Evolutionary conservation across 2,888 invertebrate genomes (phyloP), one percentile per base, ranked within the genome.

Genomic region (Drosophila paranaensis): DNA sequence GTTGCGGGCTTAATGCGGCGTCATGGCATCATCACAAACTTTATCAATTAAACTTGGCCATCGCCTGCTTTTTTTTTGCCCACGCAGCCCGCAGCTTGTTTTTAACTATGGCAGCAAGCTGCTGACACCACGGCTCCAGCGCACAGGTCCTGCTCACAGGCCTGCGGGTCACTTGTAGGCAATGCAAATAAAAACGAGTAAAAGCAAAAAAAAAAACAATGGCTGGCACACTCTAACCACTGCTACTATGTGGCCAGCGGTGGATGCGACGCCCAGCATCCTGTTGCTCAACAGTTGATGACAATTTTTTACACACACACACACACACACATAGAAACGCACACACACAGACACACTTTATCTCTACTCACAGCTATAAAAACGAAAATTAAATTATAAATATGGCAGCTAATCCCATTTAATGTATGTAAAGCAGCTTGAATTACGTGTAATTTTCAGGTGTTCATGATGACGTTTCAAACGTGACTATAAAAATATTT

Each of bases 11-110:
- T 88, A 81, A 81, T 86, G 90, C 86, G 83, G 74, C 83, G 82
- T 82, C 85, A 85, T 84, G 83, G 77, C 83, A 80, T 82, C 80
- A 72, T 79, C 85, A 79, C 66, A 88, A 86, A 86, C 90, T 86
- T 86, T 86, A 86, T 86, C 90, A 86, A 86, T 86, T 86, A 86
- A 86, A 86, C 90, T 86, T 86, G 90, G 72, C 73, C 65, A 80
- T 30, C 30, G 54, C 40, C 54, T 54, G 33, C 13, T 60, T 45
- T 25, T 65, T 78, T 64, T 79, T 81, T 37, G 71, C 65, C 69
- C 75, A 75, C 69, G 70, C 83, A 50, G 79, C 78, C 89, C 87
- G 73, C 89, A 78, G 78, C 74, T 60, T 62, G 55, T 56, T 82
- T 82, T 82, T 60, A 79, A 81, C 79, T 78, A 80, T 65, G 58